Conservation (phyloP, 2,888 invertebrate genomes). For the Rhagonycha fulva region DNA sequence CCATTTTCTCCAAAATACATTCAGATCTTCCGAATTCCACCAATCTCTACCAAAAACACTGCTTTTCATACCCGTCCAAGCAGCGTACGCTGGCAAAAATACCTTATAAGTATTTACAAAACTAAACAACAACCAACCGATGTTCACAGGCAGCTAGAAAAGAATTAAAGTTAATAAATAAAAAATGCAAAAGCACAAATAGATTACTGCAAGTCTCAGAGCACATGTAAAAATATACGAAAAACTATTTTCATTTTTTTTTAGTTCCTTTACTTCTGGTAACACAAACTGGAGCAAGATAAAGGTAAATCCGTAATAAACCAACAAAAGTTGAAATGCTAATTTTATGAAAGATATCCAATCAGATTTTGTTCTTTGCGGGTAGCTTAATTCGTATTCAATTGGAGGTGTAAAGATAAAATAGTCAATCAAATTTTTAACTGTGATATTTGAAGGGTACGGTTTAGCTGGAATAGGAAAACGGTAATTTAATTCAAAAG, state of each 20-base stretch:
- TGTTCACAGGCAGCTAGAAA: conserved; percentile 8
- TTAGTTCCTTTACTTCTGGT: background rate
- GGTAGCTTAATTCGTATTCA: conserved; percentile 1
- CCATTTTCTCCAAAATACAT: conserved; percentile 17
- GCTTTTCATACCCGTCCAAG: conserved; percentile 1
- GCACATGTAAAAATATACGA: background rate
- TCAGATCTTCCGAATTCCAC: conserved; percentile 8
- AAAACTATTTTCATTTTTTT: background rate
- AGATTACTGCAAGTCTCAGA: background rate
- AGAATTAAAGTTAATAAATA: background rate
- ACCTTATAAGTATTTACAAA: background rate
- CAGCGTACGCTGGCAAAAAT: conserved; percentile 6
- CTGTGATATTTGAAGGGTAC: conserved; percentile 5
- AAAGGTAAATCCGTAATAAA: background rate
- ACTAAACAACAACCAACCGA: conserved; percentile 4
- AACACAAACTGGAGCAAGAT: background rate
- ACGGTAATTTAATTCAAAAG: no score
- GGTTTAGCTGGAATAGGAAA: background rate
- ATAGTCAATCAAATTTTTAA: conserved; percentile 1
- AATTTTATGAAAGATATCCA: background rate
- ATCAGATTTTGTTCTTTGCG: background rate
- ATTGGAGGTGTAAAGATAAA: conserved; percentile 9
- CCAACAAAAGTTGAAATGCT: background rate
- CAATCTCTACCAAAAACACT: conserved; percentile 5
- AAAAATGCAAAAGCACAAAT: background rate